Evolutionary conservation across 2,797 vertebrate genomes (phyloP).

Genomic region (Ficedula albicollis): DNA sequence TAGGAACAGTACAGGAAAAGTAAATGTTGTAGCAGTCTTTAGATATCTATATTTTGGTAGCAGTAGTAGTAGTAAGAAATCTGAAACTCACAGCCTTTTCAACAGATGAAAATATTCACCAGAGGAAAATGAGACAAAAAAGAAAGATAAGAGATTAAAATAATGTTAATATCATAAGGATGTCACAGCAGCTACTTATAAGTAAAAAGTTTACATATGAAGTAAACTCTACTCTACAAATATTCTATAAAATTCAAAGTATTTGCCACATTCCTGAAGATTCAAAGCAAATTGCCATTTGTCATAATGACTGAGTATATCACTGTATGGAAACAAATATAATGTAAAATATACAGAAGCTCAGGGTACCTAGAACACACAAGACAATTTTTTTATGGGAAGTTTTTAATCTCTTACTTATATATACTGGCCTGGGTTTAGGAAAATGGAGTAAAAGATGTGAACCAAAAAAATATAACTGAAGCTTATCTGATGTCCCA

Average conservation of each 20-base stretch:
- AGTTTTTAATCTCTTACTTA: background rate
- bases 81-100: background rate
- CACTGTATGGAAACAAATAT: background rate
- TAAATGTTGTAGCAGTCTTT: background rate
- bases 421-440: background rate
- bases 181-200: background rate
- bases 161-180: background rate
- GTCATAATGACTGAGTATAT: background rate
- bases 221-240: background rate
- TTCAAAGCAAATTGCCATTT: background rate
- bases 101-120: background rate
- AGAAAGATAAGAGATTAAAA: background rate
- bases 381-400: background rate
- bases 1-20: background rate
- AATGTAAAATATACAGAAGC: background rate
- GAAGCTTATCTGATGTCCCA: background rate
- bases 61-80: background rate
- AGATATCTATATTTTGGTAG: background rate
- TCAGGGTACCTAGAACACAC: background rate
- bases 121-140: background rate
- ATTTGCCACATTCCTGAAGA: background rate
- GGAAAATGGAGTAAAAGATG: background rate
- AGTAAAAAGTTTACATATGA: background rate
- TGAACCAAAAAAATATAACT: background rate
- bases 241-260: background rate